Percentiles rank a stretch among this genome's conserved stretches.
phyloP scores from a whole-genome alignment of 2,888 invertebrate genomes.

The Rhynchonema sp. region DNA sequence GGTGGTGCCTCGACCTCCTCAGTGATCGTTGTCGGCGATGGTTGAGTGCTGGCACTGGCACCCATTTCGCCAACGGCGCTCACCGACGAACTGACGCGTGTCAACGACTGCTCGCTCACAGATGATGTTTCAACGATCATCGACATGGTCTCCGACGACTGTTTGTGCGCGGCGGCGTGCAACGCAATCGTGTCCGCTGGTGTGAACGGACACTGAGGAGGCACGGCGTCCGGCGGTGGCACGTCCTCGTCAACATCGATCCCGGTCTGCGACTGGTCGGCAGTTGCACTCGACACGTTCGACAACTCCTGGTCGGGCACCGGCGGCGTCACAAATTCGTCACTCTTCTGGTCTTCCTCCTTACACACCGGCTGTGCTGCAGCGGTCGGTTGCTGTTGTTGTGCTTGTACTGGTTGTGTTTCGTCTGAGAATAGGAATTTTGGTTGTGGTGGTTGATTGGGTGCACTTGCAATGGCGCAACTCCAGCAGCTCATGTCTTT shows the following conservation, averaged over 20 bases:
- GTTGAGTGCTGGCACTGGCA: too few species aligned
- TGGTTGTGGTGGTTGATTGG: too few species aligned
- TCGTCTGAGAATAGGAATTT: neutral
- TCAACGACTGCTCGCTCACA: slow-evolving; percentile 15
- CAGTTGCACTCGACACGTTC: too few species aligned
- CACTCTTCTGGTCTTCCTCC: neutral
- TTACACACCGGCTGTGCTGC: neutral
- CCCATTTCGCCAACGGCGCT: too few species aligned
- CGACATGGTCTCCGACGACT: slow-evolving; percentile 25
- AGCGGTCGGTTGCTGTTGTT: neutral
- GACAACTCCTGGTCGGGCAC: neutral
- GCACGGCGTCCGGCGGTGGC: slow-evolving; percentile 7
- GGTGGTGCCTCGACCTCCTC: too few species aligned
- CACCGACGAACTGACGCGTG: neutral
- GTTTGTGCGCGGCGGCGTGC: slow-evolving; percentile 11
- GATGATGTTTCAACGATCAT: slow-evolving; percentile 22
- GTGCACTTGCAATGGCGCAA: too few species aligned
- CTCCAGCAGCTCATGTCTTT: too few species aligned
- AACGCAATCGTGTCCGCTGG: slow-evolving; percentile 19
- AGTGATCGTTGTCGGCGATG: too few species aligned
- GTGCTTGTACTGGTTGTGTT: neutral
- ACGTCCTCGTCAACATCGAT: neutral
- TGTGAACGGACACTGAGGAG: slow-evolving; percentile 15
- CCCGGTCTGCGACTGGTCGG: too few species aligned
- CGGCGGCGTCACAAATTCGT: neutral